These are phyloP conservation scores for Papilio helenus DNA, from an alignment of 1,140 invertebrate species.

Conservation along the genomic window DNA sequence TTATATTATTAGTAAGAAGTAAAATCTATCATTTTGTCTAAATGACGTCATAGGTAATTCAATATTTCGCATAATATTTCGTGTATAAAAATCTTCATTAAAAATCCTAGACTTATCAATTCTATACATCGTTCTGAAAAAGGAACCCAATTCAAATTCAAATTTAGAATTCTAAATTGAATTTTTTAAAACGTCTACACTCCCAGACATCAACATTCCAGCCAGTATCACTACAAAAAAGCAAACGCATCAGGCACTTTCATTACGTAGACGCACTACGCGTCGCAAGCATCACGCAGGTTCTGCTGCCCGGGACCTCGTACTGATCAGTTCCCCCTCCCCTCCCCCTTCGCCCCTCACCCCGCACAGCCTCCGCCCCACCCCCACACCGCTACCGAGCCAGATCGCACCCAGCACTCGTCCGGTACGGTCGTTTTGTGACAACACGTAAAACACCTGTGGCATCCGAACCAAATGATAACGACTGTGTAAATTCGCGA, in stretches of 20 bases:
- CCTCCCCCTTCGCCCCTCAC: not conserved
- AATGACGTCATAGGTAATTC: no score
- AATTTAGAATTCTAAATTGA: not conserved
- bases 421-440: slow-evolving; percentile 29
- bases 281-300: slow-evolving; percentile 44
- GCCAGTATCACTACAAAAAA: slow-evolving; percentile 1
- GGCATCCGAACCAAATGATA: slow-evolving; percentile 13
- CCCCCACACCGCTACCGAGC: slow-evolving; percentile 16
- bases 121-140: no score
- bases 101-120: no score
- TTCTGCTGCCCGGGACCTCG: slow-evolving; percentile 45
- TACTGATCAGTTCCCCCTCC: slow-evolving; percentile 36
- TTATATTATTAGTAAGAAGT: no score
- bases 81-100: no score
- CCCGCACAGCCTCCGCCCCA: slow-evolving; percentile 38
- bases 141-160: not conserved
- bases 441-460: slow-evolving; percentile 32
- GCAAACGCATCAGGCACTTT: slow-evolving; percentile 17
- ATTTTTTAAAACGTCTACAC: not conserved
- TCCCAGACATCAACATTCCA: not conserved
- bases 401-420: slow-evolving; percentile 40
- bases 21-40: no score
- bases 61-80: no score
- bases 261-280: slow-evolving; percentile 34
- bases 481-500: not conserved